A percentile compares a stretch with the other conserved stretches of the same genome.
Evolutionary conservation across 2,113 vertebrate species (phyloP).

Genomic region (Azemiops feae): DNA sequence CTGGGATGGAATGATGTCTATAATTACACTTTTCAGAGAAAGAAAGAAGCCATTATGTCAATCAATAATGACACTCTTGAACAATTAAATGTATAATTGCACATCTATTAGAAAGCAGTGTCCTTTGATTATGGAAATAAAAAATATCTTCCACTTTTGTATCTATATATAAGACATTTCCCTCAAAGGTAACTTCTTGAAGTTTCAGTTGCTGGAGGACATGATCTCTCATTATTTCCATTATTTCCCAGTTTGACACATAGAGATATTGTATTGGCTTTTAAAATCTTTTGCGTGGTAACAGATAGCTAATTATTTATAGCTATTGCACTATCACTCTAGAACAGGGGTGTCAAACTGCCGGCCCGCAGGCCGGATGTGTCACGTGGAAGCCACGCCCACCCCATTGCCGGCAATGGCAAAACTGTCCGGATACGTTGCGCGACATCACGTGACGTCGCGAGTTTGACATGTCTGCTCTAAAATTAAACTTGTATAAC

Average conservation of each 20-base stretch:
- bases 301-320: slow-evolving; percentile 47
- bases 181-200: slow-evolving; percentile 30
- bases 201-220: slow-evolving; percentile 30
- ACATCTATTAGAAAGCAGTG: slow-evolving; percentile 9
- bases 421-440: too few relatives aligned
- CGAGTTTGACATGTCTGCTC: too few relatives aligned
- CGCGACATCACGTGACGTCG: too few relatives aligned
- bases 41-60: background rate
- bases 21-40: background rate
- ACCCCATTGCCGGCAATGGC: too few relatives aligned
- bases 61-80: background rate
- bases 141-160: background rate
- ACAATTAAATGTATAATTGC: slow-evolving; percentile 3
- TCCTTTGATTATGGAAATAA: slow-evolving; percentile 39
- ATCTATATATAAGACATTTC: background rate
- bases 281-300: background rate
- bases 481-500: slow-evolving; percentile 46
- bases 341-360: too few relatives aligned
- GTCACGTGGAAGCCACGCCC: too few relatives aligned
- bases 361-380: too few relatives aligned
- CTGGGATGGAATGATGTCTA: background rate
- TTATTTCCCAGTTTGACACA: slow-evolving; percentile 30
- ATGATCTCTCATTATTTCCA: slow-evolving; percentile 34
- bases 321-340: slow-evolving; percentile 7
- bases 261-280: slow-evolving; percentile 28